These are phyloP conservation scores for Rhamnusium bicolor DNA, from an alignment of 2,888 invertebrate genomes.

Conservation along the genomic window DNA sequence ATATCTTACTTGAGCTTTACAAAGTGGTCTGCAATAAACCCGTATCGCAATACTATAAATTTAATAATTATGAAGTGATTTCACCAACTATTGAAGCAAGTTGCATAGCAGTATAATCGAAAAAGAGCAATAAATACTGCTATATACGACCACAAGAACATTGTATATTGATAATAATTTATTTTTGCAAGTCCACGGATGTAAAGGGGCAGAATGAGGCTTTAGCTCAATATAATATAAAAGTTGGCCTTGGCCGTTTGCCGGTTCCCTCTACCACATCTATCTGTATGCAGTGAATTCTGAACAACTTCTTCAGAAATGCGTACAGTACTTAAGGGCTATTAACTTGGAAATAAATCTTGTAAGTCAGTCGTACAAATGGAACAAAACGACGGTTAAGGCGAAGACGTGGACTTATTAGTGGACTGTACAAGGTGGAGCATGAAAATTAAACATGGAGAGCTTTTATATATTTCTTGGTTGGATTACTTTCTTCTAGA, in stretches of 20 bases:
- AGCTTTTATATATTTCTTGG: not conserved
- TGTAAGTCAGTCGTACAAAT: slow-evolving; percentile 37
- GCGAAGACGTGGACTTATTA: slow-evolving; percentile 32
- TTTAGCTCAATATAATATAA: not conserved
- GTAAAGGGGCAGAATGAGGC: not conserved
- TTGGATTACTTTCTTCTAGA: too few species aligned
- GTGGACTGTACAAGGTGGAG: slow-evolving; percentile 27
- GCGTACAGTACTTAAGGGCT: slow-evolving; percentile 49
- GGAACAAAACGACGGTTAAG: slow-evolving; percentile 41
- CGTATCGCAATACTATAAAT: slow-evolving; percentile 5
- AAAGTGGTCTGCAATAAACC: slow-evolving; percentile 12
- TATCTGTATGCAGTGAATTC: slow-evolving; percentile 38
- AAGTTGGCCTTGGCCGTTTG: slow-evolving; percentile 35
- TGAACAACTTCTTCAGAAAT: slow-evolving; percentile 52
- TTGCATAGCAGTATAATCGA: not conserved
- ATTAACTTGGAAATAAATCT: slow-evolving; percentile 53
- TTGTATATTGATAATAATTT: not conserved
- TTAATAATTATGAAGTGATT: slow-evolving; percentile 5
- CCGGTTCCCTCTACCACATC: slow-evolving; percentile 31
- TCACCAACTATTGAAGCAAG: slow-evolving; percentile 4
- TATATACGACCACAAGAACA: not conserved
- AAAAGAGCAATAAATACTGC: not conserved
- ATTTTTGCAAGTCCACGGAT: not conserved
- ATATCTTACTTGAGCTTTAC: not conserved
- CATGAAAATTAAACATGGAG: not conserved